A percentile compares a stretch with the other conserved stretches of the same genome.
Conservation (phyloP, 2,797 vertebrate genomes). For the Ctenochaetus hawaiiensis region DNA sequence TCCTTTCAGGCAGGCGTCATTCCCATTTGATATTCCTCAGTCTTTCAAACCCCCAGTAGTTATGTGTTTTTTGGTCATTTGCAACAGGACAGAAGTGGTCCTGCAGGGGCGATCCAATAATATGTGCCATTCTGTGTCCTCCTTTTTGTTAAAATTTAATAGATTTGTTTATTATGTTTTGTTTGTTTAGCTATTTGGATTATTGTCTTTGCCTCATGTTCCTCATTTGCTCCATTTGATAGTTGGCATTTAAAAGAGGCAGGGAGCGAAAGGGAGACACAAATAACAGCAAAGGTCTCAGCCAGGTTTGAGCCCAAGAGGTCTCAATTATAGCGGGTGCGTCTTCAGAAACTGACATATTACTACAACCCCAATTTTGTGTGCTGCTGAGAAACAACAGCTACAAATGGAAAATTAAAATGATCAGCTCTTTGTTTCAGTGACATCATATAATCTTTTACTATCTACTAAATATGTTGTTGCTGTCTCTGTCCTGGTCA, state of each 20-base stretch:
- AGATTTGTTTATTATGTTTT: conserved; percentile 2
- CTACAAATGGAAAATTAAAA: conserved; percentile 6
- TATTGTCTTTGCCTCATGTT: conserved; percentile 3
- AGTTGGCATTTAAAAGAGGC: conserved; percentile 14
- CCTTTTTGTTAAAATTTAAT: conserved; percentile 18
- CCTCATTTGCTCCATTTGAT: conserved; percentile 16
- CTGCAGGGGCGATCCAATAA: conserved; percentile 27
- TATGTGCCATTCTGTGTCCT: neutral
- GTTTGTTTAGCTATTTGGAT: conserved; percentile 7
- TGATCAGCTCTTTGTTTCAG: conserved; percentile 3
- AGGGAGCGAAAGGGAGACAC: neutral
- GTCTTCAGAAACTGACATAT: conserved; percentile 4
- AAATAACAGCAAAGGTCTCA: conserved; percentile 19
- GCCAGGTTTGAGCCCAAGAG: conserved; percentile 11
- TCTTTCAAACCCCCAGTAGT: conserved; percentile 39
- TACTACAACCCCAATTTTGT: neutral
- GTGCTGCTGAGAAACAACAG: conserved; percentile 5
- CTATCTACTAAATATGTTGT: conserved; percentile 15
- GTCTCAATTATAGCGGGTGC: conserved; percentile 17
- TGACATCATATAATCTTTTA: neutral
- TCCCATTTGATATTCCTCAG: conserved; percentile 37
- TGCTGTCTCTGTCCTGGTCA: conserved; percentile 18
- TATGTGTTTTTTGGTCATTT: conserved; percentile 30
- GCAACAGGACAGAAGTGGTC: neutral
- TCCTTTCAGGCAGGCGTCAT: conserved; percentile 33